Percentiles rank a stretch among this genome's conserved stretches.
Evolutionary conservation across 2,113 vertebrate genomes (phyloP).

Genomic region (Bostrychus sinensis): DNA sequence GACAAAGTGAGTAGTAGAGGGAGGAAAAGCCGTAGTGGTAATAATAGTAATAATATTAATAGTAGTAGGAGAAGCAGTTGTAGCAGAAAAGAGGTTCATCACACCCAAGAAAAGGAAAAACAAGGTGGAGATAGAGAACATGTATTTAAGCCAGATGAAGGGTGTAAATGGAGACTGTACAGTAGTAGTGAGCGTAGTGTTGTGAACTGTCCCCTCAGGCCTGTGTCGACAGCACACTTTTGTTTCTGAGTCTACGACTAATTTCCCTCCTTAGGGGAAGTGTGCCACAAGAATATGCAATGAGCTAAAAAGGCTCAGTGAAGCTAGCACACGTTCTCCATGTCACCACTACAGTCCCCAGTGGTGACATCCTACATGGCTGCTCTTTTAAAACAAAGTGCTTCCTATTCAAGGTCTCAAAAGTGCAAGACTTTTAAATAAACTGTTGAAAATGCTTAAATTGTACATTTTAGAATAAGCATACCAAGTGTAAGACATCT

Average conservation of each 20-base stretch:
- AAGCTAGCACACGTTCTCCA: slow-evolving; percentile 4
- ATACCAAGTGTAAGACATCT: too few relatives aligned
- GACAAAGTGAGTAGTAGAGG: too few relatives aligned
- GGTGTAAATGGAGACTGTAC: slow-evolving; percentile 27
- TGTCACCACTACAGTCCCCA: slow-evolving; percentile 13
- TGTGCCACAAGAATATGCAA: slow-evolving; percentile 41
- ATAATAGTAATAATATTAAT: too few relatives aligned
- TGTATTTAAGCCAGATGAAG: slow-evolving; percentile 31
- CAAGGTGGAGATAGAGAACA: slow-evolving; percentile 21
- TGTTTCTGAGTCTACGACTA: slow-evolving; percentile 46
- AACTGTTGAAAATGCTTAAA: neutral
- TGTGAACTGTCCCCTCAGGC: slow-evolving; percentile 1
- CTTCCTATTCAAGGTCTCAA: neutral
- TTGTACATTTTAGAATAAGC: too few relatives aligned
- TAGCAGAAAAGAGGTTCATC: neutral
- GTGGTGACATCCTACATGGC: slow-evolving; percentile 11
- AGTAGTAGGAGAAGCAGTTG: too few relatives aligned
- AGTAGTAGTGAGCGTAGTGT: slow-evolving; percentile 29
- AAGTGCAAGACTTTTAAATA: neutral
- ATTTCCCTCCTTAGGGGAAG: slow-evolving; percentile 50
- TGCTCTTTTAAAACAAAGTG: neutral
- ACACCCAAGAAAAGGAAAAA: neutral
- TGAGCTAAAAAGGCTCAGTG: slow-evolving; percentile 23
- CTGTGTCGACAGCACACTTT: slow-evolving; percentile 35
- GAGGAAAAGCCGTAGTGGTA: too few relatives aligned